Evolutionary conservation across 1,140 invertebrate species (phyloP), one percentile per base, ranked within the genome.

Genomic region (Drosophila teissieri): DNA sequence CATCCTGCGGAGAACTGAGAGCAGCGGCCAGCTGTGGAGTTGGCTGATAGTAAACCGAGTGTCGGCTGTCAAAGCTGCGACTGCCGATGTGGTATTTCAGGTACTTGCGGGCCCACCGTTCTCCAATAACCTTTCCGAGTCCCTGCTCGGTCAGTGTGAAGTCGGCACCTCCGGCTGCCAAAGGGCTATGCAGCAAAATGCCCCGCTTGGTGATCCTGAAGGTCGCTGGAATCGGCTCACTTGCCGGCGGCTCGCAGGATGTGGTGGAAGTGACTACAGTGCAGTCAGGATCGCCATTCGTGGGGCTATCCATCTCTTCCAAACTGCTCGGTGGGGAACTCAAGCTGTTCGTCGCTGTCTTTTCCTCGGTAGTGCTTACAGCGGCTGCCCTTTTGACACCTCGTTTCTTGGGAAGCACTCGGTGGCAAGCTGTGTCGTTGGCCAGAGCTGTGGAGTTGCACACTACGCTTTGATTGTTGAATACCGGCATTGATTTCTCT

Each of bases 191-290:
- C 49, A 91, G 42, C n/a, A 91, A 40, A 12, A 91, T 73, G n/a
- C 89, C 89, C 3, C 76, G 80, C 4, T 83, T 55, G 7, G 67
- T 73, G 1, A 73, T 15, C 24, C 73, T 83, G 1, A 72, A 7
- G 0, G 67, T 56, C 0, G 57, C 22, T 3, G 40, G 48, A 6
- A 27, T 2, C 3, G 37, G n/a, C 0, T 3, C 24, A 22, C 54
- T 27, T 3, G 15, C 24, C 7, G 60, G 14, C 4, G 46, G 17
- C 10, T 82, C 84, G 37, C 67, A 64, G 10, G 53, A 24, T 3
- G 85, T 89, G 4, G 89, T 91, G 0, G 89, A 91, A 12, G 89
- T 85, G 12, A 91, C 89, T 11, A 85, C 57, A 1, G 89, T 80
- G 42, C 89, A 91, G 40, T 91, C 89, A 5, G 40, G 63, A 39